Percentiles rank a stretch among this genome's conserved stretches.
Conservation (phyloP, 2,888 invertebrate genomes). For the Macrophya alboannulata region DNA sequence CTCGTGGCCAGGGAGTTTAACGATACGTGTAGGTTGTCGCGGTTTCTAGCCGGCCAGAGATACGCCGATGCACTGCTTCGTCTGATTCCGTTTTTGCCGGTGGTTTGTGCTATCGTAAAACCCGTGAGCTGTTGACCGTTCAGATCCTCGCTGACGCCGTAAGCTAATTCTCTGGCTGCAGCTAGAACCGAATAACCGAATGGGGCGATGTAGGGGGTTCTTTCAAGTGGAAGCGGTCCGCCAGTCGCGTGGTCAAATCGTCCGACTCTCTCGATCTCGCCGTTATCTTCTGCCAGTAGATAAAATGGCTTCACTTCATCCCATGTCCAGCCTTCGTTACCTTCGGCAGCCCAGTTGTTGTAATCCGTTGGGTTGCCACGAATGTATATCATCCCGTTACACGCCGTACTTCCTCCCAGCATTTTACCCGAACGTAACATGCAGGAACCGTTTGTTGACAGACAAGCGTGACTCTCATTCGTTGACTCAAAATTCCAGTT, state of each 20-base stretch:
- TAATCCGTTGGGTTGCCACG: slow-evolving; percentile 89
- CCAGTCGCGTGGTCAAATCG: slow-evolving; percentile 83
- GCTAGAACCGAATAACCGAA: slow-evolving; percentile 84
- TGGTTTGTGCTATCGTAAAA: slow-evolving; percentile 86
- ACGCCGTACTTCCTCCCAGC: no score
- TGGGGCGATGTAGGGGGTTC: slow-evolving; percentile 85
- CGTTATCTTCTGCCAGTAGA: slow-evolving; percentile 86
- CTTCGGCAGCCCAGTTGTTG: slow-evolving; percentile 88
- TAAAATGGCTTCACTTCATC: slow-evolving; percentile 89
- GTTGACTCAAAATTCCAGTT: slow-evolving; percentile 88
- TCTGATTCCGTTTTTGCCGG: slow-evolving; percentile 84
- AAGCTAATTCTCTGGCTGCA: slow-evolving; percentile 84
- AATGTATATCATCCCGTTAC: slow-evolving; percentile 94
- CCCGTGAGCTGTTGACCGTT: slow-evolving; percentile 78
- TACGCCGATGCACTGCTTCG: slow-evolving; percentile 85
- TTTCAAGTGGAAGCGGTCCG: slow-evolving; percentile 84
- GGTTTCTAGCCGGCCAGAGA: slow-evolving; percentile 82
- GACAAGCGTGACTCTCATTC: slow-evolving; percentile 85
- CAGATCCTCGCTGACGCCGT: slow-evolving; percentile 84
- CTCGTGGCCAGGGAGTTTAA: slow-evolving; percentile 84
- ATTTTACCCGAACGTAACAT: no score
- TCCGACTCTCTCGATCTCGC: slow-evolving; percentile 84
- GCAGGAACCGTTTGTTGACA: slow-evolving; percentile 77
- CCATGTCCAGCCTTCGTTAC: slow-evolving; percentile 90
- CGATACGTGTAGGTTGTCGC: slow-evolving; percentile 84